Conservation (phyloP, 2,888 invertebrate species). For the Polia nebulosa region DNA sequence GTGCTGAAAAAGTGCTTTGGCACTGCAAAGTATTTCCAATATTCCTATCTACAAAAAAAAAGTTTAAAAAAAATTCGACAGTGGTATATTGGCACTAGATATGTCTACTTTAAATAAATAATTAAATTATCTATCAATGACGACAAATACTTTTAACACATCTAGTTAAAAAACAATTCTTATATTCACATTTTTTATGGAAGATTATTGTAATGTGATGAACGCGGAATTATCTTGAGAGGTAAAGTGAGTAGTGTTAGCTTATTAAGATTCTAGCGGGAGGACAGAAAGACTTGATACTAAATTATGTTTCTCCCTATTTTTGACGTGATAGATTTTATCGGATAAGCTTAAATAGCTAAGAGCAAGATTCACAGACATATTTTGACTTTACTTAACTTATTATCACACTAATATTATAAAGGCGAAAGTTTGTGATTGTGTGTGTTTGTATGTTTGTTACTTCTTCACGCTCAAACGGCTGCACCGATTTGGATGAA, state of each 20-base stretch:
- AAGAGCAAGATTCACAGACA: background rate
- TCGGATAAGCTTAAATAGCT: background rate
- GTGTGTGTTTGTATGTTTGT: too few species aligned
- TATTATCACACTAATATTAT: too few species aligned
- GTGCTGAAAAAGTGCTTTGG: conserved; percentile 17
- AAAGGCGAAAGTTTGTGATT: too few species aligned
- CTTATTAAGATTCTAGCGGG: conserved; percentile 17
- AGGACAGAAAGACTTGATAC: background rate
- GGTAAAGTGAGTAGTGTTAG: too few species aligned
- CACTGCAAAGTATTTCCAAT: conserved; percentile 10
- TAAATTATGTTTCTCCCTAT: background rate
- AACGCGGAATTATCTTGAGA: conserved; percentile 36
- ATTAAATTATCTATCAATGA: conserved; percentile 47
- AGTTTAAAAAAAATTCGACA: background rate
- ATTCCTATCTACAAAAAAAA: conserved; percentile 19
- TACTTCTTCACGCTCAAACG: too few species aligned
- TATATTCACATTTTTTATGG: conserved; percentile 55
- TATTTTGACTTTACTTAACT: background rate
- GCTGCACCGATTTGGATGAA: too few species aligned
- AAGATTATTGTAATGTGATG: conserved; percentile 52
- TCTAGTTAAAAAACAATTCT: conserved; percentile 40
- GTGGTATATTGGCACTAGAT: conserved; percentile 22
- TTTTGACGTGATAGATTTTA: background rate
- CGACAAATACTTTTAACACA: conserved; percentile 20
- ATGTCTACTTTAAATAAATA: background rate